Evolutionary conservation across 2,113 vertebrate species (phyloP).

Genomic region (Mustela nigripes): DNA sequence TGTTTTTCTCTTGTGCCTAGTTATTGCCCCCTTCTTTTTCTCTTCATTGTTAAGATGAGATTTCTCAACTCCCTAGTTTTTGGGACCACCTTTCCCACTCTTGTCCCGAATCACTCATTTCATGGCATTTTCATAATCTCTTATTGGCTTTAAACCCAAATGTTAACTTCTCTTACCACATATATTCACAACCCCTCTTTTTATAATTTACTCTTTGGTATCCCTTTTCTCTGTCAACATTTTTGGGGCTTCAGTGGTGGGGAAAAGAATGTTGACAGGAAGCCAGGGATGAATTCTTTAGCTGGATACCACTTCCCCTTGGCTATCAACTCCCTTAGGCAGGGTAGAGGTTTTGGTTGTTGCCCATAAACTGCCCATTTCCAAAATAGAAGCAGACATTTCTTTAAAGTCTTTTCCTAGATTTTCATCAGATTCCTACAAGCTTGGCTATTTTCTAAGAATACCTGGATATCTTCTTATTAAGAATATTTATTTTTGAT

Average conservation of each 20-base stretch:
- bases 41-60: conserved; percentile 41
- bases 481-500: conserved; percentile 77
- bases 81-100: not conserved
- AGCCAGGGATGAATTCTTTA: conserved; percentile 76
- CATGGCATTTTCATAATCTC: conserved; percentile 70
- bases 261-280: conserved; percentile 68
- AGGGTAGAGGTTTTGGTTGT: conserved; percentile 42
- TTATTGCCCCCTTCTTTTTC: not conserved
- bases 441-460: conserved; percentile 61
- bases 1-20: conserved; percentile 15
- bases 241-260: conserved; percentile 73
- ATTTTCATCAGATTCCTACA: conserved; percentile 51
- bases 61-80: conserved; percentile 57
- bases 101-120: conserved; percentile 60
- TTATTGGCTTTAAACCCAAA: conserved; percentile 75
- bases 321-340: conserved; percentile 49
- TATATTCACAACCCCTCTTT: conserved; percentile 68
- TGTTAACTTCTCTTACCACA: conserved; percentile 71
- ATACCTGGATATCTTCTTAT: conserved; percentile 68
- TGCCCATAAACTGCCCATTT: conserved; percentile 62
- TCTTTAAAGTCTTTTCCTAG: conserved; percentile 57
- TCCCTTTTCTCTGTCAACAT: conserved; percentile 81
- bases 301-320: conserved; percentile 65
- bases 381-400: conserved; percentile 69
- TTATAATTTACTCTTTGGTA: conserved; percentile 72